These are phyloP conservation scores for Sicus ferrugineus DNA, from an alignment of 2,888 invertebrate species.

Conservation along the genomic window DNA sequence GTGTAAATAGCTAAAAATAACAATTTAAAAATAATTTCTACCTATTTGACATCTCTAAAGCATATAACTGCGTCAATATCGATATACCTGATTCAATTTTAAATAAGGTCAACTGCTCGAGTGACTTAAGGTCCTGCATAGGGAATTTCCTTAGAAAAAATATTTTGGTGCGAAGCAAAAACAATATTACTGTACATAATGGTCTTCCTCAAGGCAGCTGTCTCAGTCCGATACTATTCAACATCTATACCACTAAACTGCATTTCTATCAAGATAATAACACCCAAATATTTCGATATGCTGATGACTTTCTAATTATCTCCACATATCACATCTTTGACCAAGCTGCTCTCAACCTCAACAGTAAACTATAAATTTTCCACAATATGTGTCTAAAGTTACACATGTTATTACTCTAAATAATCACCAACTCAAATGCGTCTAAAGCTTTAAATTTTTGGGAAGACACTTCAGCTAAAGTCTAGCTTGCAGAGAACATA, in stretches of 20 bases:
- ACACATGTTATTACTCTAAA: neutral
- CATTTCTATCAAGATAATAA: slow-evolving; percentile 12
- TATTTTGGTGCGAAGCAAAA: slow-evolving; percentile 1
- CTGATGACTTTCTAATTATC: slow-evolving; percentile 32
- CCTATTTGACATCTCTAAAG: slow-evolving; percentile 25
- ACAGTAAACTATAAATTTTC: slow-evolving; percentile 2
- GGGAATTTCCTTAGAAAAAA: slow-evolving; percentile 9
- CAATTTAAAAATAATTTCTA: slow-evolving; percentile 1
- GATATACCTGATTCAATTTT: neutral
- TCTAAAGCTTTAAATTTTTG: slow-evolving; percentile 7
- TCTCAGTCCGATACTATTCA: slow-evolving; percentile 21
- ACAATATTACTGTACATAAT: slow-evolving; percentile 6
- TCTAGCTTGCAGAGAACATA: neutral
- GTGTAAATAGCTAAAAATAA: too few species aligned
- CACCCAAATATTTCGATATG: slow-evolving; percentile 30
- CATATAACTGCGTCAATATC: slow-evolving; percentile 29
- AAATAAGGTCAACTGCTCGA: neutral
- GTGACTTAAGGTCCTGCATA: slow-evolving; percentile 7
- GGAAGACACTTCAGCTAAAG: slow-evolving; percentile 1
- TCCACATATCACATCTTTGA: slow-evolving; percentile 1
- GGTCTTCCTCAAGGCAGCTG: slow-evolving; percentile 32
- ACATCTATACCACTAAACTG: slow-evolving; percentile 20
- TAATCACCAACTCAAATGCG: neutral
- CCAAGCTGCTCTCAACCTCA: neutral
- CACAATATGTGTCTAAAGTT: neutral